These are phyloP conservation scores for Cassiopea xamachana DNA, from an alignment of 30 jellyfish, hydroid and myxozoan species.

Conservation along the genomic window DNA sequence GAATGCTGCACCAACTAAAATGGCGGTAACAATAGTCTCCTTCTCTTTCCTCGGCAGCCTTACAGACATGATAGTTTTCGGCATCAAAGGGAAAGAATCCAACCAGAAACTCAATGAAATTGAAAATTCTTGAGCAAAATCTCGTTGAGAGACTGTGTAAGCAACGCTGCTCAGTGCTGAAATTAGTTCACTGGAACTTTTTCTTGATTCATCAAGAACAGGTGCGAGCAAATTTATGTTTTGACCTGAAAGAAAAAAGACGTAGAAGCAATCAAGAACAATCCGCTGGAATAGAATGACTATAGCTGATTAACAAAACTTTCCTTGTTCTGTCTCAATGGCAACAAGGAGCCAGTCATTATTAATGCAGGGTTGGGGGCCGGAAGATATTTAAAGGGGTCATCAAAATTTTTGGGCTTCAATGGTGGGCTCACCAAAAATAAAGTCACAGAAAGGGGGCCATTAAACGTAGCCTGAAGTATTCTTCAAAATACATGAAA, in stretches of 20 bases:
- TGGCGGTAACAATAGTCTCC: not conserved
- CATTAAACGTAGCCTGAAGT: no score
- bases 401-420: no score
- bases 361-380: no score
- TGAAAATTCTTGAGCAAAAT: constrained; percentile 37
- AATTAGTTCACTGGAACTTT: not conserved
- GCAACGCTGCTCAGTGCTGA: not conserved
- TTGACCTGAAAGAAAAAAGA: constrained; percentile 1
- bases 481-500: no score
- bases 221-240: constrained; percentile 5
- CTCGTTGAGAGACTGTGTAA: constrained; percentile 17
- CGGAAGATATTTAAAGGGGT: no score
- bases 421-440: no score
- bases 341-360: no score
- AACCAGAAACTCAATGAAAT: constrained; percentile 32
- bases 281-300: no score
- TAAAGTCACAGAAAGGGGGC: no score
- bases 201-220: not conserved
- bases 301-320: no score
- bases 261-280: not conserved
- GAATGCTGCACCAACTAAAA: constrained; percentile 46
- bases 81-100: constrained; percentile 54
- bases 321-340: no score
- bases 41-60: constrained; percentile 13
- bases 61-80: constrained; percentile 16